Evolutionary conservation across 2,113 vertebrate species (phyloP).

Genomic region (Notarius lentiginosus): DNA sequence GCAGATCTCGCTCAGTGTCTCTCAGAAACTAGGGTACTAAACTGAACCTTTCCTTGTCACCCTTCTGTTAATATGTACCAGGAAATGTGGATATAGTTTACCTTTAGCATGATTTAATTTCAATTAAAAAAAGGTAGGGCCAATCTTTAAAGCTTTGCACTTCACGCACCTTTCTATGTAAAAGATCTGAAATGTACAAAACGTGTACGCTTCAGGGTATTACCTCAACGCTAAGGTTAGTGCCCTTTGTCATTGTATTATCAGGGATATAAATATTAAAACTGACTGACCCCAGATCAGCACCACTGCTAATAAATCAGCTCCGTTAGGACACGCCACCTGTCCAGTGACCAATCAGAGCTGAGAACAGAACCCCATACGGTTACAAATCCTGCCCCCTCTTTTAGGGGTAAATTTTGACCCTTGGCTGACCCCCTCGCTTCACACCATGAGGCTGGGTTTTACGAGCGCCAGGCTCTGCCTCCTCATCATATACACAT

Average conservation of each 20-base stretch:
- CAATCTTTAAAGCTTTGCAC: background rate
- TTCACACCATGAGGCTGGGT: slow-evolving; percentile 52
- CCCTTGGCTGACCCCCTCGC: slow-evolving; percentile 56
- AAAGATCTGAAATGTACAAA: background rate
- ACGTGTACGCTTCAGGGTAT: too few relatives aligned
- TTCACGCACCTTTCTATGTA: background rate
- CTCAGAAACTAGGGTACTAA: background rate
- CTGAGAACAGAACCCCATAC: slow-evolving; percentile 46
- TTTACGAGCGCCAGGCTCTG: slow-evolving; percentile 54
- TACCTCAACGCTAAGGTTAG: background rate
- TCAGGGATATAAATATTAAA: background rate
- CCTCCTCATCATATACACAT: slow-evolving; percentile 56
- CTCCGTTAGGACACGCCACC: slow-evolving; percentile 27
- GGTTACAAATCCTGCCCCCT: slow-evolving; percentile 46
- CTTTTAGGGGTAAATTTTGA: slow-evolving; percentile 59
- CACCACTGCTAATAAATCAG: background rate
- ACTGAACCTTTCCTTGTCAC: background rate
- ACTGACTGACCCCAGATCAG: slow-evolving; percentile 11
- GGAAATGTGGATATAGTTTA: background rate
- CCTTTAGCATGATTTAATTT: background rate
- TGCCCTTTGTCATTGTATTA: background rate
- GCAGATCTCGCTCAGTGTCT: background rate
- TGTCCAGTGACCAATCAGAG: slow-evolving; percentile 56
- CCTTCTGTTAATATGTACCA: background rate
- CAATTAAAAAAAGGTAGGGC: background rate